Conservation (phyloP, 2,113 vertebrate species). For the Lophochroa leadbeateri region DNA sequence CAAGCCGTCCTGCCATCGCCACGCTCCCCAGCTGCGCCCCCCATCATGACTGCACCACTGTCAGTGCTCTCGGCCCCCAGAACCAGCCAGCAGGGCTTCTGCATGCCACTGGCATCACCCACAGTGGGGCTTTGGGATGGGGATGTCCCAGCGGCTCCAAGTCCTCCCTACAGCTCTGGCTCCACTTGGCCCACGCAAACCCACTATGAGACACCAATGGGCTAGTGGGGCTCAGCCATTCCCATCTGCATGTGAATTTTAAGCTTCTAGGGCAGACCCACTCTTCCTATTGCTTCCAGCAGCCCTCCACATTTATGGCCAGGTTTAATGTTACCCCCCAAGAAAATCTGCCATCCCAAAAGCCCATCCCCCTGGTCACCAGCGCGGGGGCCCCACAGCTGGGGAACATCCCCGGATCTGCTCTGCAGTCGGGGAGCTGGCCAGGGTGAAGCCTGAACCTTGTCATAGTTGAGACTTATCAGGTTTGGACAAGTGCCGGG, state of each 20-base stretch:
- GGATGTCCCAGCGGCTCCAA: neutral
- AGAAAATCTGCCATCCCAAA: neutral
- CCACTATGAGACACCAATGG: neutral
- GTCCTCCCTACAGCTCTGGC: neutral
- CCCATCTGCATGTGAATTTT: neutral
- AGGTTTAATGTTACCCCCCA: neutral
- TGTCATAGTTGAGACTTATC: conserved; percentile 54
- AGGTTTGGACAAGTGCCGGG: conserved; percentile 57
- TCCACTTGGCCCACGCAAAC: neutral
- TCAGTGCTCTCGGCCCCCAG: neutral
- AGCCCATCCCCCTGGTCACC: neutral
- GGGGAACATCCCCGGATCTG: accelerated
- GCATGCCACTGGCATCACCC: accelerated
- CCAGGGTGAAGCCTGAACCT: conserved; percentile 44
- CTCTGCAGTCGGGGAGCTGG: neutral
- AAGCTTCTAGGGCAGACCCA: neutral
- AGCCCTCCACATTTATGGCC: neutral
- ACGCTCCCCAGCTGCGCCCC: conserved; percentile 62
- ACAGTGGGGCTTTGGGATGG: accelerated
- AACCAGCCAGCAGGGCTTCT: neutral
- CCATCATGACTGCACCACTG: neutral
- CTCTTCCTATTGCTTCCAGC: neutral
- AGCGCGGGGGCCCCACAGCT: neutral
- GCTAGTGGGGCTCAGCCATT: neutral
- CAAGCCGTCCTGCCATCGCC: conserved; percentile 29